phyloP scores from a whole-genome alignment of 2,888 invertebrate species.

The Macrophya annulata region DNA sequence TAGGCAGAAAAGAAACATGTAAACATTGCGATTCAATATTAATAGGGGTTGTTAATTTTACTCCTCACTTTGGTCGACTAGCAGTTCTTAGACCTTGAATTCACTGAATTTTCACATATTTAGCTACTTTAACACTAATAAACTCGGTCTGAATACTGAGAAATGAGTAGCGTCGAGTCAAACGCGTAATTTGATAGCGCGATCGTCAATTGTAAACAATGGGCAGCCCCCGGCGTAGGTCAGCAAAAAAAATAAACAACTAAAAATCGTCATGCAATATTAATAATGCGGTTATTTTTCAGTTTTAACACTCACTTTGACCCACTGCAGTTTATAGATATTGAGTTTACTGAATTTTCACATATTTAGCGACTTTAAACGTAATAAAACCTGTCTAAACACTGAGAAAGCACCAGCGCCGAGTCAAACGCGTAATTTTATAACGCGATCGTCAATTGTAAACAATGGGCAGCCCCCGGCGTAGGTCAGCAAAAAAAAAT shows the following conservation, averaged over 20 bases:
- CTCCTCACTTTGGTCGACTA: too few relatives aligned
- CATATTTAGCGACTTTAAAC: background rate
- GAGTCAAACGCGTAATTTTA: background rate
- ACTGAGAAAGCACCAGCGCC: background rate
- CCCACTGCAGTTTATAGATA: background rate
- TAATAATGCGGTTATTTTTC: background rate
- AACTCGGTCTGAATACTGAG: background rate
- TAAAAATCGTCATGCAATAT: too few relatives aligned
- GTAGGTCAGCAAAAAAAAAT: background rate
- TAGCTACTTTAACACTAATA: background rate
- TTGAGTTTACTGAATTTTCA: background rate
- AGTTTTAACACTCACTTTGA: too few relatives aligned
- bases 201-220: background rate
- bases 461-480: too few relatives aligned
- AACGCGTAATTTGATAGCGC: background rate
- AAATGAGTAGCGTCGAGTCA: background rate
- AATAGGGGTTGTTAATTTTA: too few relatives aligned
- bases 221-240: too few relatives aligned
- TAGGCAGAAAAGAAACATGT: too few relatives aligned
- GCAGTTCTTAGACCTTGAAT: too few relatives aligned
- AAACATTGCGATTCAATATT: too few relatives aligned
- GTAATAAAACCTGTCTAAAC: background rate
- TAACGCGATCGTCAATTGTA: background rate
- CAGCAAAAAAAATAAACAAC: too few relatives aligned
- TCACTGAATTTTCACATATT: background rate